A percentile compares a stretch with the other conserved stretches of the same genome.
Evolutionary conservation across 2,113 vertebrate genomes (phyloP).

Genomic region (Solea senegalensis): DNA sequence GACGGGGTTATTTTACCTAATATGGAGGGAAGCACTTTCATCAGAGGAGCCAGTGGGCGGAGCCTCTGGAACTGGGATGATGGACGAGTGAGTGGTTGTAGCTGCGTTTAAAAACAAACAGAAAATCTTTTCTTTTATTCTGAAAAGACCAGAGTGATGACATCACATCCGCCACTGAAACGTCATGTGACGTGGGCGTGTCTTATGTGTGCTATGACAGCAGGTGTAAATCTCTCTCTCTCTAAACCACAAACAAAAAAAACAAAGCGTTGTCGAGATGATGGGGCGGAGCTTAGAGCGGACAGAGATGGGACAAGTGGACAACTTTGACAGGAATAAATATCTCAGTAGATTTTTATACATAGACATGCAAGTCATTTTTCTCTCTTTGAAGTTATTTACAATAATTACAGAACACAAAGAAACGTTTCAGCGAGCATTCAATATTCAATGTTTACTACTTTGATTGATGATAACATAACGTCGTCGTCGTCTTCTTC

Average conservation of each 20-base stretch:
- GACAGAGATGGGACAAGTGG: conserved; percentile 62
- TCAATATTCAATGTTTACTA: conserved; percentile 82
- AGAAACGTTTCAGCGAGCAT: conserved; percentile 83
- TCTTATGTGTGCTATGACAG: no score
- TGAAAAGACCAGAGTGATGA: no score
- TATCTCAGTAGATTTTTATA: conserved; percentile 83
- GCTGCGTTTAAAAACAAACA: conserved; percentile 23
- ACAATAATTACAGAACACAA: conserved; percentile 88
- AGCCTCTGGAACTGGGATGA: conserved; percentile 64
- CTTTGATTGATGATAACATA: conserved; percentile 78
- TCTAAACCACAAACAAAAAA: conserved; percentile 2
- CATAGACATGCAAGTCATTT: conserved; percentile 87
- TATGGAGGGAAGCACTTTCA: conserved; percentile 84
- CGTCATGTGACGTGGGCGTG: no score
- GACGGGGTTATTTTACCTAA: conserved; percentile 49
- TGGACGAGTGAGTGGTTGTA: conserved; percentile 23
- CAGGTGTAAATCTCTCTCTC: conserved; percentile 23
- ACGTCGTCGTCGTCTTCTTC: conserved; percentile 70
- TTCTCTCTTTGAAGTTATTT: conserved; percentile 84
- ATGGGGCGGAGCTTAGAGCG: neutral
- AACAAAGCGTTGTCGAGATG: neutral
- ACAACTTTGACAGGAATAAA: conserved; percentile 82
- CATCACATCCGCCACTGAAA: no score
- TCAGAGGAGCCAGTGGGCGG: conserved; percentile 75
- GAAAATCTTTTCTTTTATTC: neutral